Evolutionary conservation across 2,888 invertebrate species (phyloP), one percentile per base, ranked within the genome.

Genomic region (Drosophila quinaria): DNA sequence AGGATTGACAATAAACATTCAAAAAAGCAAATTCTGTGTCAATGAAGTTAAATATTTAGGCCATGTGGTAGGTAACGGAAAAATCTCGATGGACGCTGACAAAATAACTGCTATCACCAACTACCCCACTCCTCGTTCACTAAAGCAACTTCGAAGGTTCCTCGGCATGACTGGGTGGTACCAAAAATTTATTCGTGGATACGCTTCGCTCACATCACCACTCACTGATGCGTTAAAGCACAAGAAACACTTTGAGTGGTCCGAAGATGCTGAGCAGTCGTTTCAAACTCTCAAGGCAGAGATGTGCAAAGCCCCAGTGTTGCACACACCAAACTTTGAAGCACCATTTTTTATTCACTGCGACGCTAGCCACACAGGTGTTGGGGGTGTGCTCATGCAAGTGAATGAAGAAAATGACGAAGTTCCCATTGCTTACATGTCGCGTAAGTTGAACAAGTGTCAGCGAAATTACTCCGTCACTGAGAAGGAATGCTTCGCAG

Each of bases 31-130:
- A 6, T 51, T 56, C 3, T 50, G 62, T 13, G n/a, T 35, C 10
- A 39, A 13, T 10, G 47, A 59, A 13, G 54, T 54, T 1, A 35
- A 49, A 13, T 67, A 70, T 10, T 29, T 65, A 9, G 65, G 65
- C 0, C 58, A 68, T 15, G 29, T 64, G 4, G 31, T 68, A n/a
- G 69, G 35, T 1, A 4, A 58, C 1, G 68, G 54, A 3, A 33
- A 25, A 0, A 68, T 70, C 42, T 3, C 22, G 2, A 55, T 49
- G 10, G 52, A 69, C 41, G 19, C 51, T 9, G 67, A 46, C 8
- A 67, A 69, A 42, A 49, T 67, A 3, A 13, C 29, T 6, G 35
- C 42, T 8, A 42, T 64, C 13, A 22, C n/a, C 4, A 49, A 55
- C 3, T 55, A 37, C 13, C 66, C 49, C 3, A 11, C 35, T 25